phyloP scores from a whole-genome alignment of 2,888 invertebrate genomes.

The Apamea anceps region DNA sequence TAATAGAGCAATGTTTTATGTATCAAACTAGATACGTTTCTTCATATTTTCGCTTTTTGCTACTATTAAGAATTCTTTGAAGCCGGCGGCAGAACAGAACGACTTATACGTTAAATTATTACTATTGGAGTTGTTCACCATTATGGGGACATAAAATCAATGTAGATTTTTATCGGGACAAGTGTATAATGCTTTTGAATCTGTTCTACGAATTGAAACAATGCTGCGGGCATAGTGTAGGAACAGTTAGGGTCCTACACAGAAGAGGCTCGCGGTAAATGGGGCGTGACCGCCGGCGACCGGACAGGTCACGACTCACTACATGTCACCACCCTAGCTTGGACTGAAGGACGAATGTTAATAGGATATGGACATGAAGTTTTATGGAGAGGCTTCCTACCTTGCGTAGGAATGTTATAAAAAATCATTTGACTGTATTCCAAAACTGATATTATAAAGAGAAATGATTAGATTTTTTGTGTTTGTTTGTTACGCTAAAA shows the following conservation, averaged over 20 bases:
- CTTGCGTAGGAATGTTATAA: conserved; percentile 30
- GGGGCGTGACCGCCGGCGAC: conserved; percentile 84
- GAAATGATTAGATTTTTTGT: not conserved
- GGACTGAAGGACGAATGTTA: conserved; percentile 61
- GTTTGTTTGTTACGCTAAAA: not conserved
- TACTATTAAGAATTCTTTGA: conserved; percentile 63
- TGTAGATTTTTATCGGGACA: conserved; percentile 63
- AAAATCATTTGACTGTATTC: conserved; percentile 11
- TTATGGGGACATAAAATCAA: conserved; percentile 47
- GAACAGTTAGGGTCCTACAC: conserved; percentile 74
- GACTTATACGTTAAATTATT: conserved; percentile 38
- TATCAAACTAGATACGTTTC: conserved; percentile 61
- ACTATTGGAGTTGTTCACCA: conserved; percentile 14
- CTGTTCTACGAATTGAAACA: conserved; percentile 73
- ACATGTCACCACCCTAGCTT: conserved; percentile 63
- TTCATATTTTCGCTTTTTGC: conserved; percentile 65
- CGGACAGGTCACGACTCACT: conserved; percentile 82
- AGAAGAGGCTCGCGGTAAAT: conserved; percentile 77
- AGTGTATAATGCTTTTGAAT: conserved; percentile 67
- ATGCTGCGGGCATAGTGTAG: conserved; percentile 67
- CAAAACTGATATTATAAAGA: not conserved
- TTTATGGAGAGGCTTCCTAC: conserved; percentile 42
- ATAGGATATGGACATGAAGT: conserved; percentile 36
- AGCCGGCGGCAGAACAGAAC: conserved; percentile 33
- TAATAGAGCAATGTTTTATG: conserved; percentile 65